Conservation (phyloP, 2,113 vertebrate species). For the Gyps fulvus region DNA sequence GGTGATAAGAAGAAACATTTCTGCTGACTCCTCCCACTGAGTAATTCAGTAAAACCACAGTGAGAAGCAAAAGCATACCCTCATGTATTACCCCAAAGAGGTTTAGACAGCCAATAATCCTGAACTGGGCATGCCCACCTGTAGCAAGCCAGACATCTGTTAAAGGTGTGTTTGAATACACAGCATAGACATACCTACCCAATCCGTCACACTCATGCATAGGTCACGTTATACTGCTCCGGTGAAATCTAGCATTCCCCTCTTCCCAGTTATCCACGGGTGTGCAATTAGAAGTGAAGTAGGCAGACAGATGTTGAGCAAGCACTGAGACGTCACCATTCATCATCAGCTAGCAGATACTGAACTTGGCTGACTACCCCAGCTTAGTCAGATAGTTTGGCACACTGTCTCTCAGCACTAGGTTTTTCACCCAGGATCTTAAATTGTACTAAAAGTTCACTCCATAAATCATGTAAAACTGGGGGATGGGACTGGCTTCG, state of each 20-base stretch:
- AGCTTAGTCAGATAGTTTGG: constrained; percentile 22
- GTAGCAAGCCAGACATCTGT: background rate
- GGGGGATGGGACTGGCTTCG: background rate
- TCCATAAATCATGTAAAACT: background rate
- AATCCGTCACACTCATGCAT: background rate
- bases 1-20: background rate
- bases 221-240: background rate
- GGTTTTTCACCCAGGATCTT: constrained; percentile 10
- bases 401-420: constrained; percentile 31
- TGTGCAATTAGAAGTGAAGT: constrained; percentile 19
- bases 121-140: background rate
- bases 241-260: background rate
- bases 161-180: constrained; percentile 1
- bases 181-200: background rate
- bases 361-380: background rate
- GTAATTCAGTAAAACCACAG: background rate
- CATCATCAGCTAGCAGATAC: constrained; percentile 38
- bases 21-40: background rate
- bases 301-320: constrained; percentile 48
- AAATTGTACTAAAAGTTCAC: background rate
- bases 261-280: background rate
- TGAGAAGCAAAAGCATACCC: background rate
- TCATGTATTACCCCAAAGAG: background rate
- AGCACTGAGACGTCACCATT: background rate
- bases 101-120: background rate